A percentile compares a stretch with the other conserved stretches of the same genome.
Conservation (phyloP, 1,140 invertebrate species). For the Drosophila aff. region DNA sequence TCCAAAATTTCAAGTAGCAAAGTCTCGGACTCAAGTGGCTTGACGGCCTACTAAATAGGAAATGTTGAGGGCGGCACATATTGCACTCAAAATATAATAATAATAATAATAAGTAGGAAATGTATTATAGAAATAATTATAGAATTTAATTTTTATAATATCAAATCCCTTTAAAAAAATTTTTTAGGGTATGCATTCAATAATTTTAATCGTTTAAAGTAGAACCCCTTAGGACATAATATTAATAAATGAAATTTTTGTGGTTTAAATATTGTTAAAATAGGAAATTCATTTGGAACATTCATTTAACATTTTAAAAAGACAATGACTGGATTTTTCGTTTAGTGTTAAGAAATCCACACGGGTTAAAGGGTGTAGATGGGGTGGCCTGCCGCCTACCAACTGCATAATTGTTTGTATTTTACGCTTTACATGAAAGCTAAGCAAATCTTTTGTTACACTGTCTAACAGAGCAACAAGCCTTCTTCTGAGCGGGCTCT, state of each 20-base stretch:
- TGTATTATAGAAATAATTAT: not conserved
- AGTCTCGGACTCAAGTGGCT: slow-evolving; percentile 77
- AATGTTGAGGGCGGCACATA: slow-evolving; percentile 22
- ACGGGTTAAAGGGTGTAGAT: not conserved
- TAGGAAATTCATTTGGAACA: too few species aligned
- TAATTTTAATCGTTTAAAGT: too few species aligned
- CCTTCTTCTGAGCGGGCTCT: slow-evolving; percentile 5
- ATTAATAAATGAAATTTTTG: not conserved
- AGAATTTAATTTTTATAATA: not conserved
- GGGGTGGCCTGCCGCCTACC: slow-evolving; percentile 14
- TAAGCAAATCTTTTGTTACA: slow-evolving; percentile 83
- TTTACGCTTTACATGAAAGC: slow-evolving; percentile 83
- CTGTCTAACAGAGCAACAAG: slow-evolving; percentile 69
- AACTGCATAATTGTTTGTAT: slow-evolving; percentile 82
- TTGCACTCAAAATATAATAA: slow-evolving; percentile 15
- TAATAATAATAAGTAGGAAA: too few species aligned
- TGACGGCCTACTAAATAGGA: slow-evolving; percentile 67
- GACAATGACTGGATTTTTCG: not conserved
- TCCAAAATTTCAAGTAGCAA: slow-evolving; percentile 75
- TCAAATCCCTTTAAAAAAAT: too few species aligned
- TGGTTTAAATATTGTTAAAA: not conserved
- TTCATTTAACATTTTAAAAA: too few species aligned
- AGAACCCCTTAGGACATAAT: too few species aligned
- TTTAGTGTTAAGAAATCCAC: not conserved
- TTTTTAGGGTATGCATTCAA: too few species aligned